Percentiles rank a stretch among this genome's conserved stretches.
phyloP scores from a whole-genome alignment of 1,140 invertebrate species.

The Bombus superbus region DNA sequence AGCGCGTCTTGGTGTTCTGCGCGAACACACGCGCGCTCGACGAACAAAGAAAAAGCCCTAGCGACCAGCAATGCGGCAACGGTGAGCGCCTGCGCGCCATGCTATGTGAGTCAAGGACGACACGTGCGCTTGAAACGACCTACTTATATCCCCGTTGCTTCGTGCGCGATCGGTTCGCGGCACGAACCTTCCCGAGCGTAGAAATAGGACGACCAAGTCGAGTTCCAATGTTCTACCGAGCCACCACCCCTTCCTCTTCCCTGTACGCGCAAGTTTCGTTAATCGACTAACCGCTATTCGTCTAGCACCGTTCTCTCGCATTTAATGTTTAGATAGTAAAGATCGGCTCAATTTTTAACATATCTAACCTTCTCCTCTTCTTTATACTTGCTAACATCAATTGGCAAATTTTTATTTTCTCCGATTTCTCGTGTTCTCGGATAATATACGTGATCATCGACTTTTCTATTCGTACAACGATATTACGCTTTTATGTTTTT shows the following conservation, averaged over 20 bases:
- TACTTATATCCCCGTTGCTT: slow-evolving; percentile 78
- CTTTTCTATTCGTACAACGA: not conserved
- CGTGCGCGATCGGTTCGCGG: slow-evolving; percentile 71
- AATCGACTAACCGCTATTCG: slow-evolving; percentile 61
- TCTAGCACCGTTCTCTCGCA: slow-evolving; percentile 33
- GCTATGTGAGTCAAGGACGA: slow-evolving; percentile 84
- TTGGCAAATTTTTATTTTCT: not conserved
- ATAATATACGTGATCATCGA: no score
- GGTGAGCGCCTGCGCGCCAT: slow-evolving; percentile 77
- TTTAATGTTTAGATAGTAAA: slow-evolving; percentile 39
- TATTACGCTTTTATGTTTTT: not conserved
- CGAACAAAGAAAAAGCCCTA: slow-evolving; percentile 78
- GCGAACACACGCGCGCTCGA: slow-evolving; percentile 1
- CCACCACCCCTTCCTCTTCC: slow-evolving; percentile 36
- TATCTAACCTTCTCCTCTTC: not conserved
- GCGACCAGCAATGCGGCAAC: slow-evolving; percentile 78
- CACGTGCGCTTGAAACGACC: slow-evolving; percentile 82
- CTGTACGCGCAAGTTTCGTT: slow-evolving; percentile 47
- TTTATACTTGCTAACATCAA: not conserved
- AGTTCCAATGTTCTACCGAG: slow-evolving; percentile 57
- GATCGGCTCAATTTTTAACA: not conserved
- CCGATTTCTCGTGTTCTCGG: no score
- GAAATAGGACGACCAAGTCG: slow-evolving; percentile 78
- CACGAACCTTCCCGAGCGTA: slow-evolving; percentile 78
- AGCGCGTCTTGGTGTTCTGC: not conserved